phyloP scores from a whole-genome alignment of 1,140 invertebrate species.

The Tribolium madens region DNA sequence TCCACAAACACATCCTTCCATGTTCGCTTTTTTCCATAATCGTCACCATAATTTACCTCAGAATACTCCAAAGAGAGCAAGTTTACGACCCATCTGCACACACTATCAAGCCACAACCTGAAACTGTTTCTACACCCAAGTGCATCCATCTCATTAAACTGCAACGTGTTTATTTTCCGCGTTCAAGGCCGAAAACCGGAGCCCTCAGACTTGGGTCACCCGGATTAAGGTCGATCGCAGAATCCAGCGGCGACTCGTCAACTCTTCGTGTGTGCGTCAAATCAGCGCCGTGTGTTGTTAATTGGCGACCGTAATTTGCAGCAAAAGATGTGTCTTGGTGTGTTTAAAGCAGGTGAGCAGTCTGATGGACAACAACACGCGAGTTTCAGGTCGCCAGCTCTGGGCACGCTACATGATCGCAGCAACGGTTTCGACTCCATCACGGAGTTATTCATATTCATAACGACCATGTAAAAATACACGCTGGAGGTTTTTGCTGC shows the following conservation, averaged over 20 bases:
- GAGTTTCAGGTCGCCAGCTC: constrained; percentile 49
- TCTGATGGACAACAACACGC: constrained; percentile 44
- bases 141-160: neutral
- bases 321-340: constrained; percentile 22
- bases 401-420: constrained; percentile 40
- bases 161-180: neutral
- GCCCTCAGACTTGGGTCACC: too few relatives aligned
- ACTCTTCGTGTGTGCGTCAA: constrained; percentile 3
- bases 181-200: neutral
- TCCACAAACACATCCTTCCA: neutral
- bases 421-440: constrained; percentile 20
- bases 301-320: constrained; percentile 37
- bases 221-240: neutral
- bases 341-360: constrained; percentile 44
- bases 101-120: neutral
- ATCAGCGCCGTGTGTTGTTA: constrained; percentile 24
- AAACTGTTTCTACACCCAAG: neutral
- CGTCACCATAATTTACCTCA: neutral
- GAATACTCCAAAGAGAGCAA: neutral
- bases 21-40: neutral
- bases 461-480: constrained; percentile 29
- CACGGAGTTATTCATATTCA: constrained; percentile 23
- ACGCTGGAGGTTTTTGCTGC: neutral
- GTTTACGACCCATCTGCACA: neutral
- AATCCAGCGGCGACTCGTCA: neutral